Evolutionary conservation across 2,888 invertebrate species (phyloP).

Genomic region (Nomada fabriciana): DNA sequence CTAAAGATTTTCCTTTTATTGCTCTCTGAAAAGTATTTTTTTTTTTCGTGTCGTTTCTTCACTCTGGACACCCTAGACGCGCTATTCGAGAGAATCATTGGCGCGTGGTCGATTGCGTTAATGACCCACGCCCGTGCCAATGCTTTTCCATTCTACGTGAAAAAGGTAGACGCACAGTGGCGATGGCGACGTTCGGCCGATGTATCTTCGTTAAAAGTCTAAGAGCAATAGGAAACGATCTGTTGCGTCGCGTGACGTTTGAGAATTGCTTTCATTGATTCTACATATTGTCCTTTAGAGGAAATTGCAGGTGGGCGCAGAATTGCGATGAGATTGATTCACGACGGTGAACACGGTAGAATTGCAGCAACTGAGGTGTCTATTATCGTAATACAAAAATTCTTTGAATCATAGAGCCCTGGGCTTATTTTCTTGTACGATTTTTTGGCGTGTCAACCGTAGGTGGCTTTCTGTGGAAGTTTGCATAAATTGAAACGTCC

Average conservation of each 20-base stretch:
- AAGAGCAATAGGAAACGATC: background rate
- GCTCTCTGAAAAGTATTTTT: slow-evolving; percentile 38
- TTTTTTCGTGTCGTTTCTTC: slow-evolving; percentile 21
- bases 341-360: background rate
- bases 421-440: too few species aligned
- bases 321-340: background rate
- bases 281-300: background rate
- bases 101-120: slow-evolving; percentile 76
- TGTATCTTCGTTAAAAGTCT: slow-evolving; percentile 9
- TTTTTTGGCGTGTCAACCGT: too few species aligned
- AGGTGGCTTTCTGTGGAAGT: too few species aligned
- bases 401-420: too few species aligned
- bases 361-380: background rate
- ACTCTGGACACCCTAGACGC: slow-evolving; percentile 17
- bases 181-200: background rate
- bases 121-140: slow-evolving; percentile 67
- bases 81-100: slow-evolving; percentile 57
- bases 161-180: background rate
- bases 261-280: background rate
- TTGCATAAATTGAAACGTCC: too few species aligned
- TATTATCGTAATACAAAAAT: background rate
- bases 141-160: background rate
- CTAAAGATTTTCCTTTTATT: slow-evolving; percentile 30
- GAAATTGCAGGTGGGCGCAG: background rate
- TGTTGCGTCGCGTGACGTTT: background rate